These are phyloP conservation scores for Drosophila sturtevanti DNA, from an alignment of 1,140 invertebrate genomes.

Conservation along the genomic window DNA sequence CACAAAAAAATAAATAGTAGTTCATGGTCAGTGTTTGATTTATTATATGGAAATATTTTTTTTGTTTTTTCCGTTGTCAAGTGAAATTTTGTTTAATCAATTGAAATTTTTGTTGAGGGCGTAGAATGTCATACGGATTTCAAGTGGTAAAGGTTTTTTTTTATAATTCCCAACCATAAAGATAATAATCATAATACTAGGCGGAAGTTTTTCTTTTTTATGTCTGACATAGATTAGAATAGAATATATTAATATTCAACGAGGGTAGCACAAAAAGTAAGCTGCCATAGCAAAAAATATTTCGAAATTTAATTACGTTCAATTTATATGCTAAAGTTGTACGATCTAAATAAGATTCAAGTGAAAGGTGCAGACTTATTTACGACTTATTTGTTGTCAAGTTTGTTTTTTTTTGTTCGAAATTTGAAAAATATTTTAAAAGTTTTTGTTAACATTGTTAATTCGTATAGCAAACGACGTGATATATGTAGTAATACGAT, in stretches of 20 bases:
- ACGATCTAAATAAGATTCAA: no score
- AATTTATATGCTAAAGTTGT: no score
- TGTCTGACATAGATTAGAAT: slow-evolving; percentile 36
- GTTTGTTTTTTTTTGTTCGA: no score
- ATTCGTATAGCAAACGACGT: no score
- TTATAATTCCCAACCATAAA: background rate
- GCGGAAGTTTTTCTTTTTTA: slow-evolving; percentile 20
- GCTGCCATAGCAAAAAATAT: background rate
- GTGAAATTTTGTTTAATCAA: slow-evolving; percentile 24
- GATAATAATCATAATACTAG: background rate
- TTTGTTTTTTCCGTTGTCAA: slow-evolving; percentile 34
- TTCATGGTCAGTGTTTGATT: background rate
- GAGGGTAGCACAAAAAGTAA: background rate
- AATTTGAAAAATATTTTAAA: no score
- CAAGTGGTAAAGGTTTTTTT: background rate
- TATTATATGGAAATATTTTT: background rate
- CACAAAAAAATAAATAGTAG: background rate
- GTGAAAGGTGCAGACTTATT: no score
- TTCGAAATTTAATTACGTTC: background rate
- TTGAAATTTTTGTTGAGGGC: background rate
- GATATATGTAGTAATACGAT: no score
- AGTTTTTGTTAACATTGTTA: no score
- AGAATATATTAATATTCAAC: background rate
- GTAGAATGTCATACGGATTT: slow-evolving; percentile 12
- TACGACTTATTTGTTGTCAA: no score